A percentile compares a stretch with the other conserved stretches of the same genome.
These are phyloP conservation scores for Melipona quadrifasciata DNA, from an alignment of 1,140 invertebrate genomes.

Conservation along the genomic window DNA sequence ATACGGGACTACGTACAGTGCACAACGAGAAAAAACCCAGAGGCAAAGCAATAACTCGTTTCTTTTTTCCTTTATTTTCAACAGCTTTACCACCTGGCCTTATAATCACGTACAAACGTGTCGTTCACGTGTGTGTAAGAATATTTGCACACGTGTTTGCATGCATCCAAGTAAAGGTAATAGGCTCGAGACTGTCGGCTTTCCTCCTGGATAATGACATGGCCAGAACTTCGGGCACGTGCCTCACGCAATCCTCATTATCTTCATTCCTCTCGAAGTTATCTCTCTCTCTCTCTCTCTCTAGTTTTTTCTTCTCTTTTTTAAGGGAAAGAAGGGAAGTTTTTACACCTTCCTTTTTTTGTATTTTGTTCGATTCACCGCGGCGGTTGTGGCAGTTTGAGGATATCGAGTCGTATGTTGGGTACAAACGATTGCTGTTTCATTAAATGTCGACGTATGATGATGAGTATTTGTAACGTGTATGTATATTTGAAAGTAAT, in stretches of 20 bases:
- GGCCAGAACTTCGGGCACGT: slow-evolving; percentile 76
- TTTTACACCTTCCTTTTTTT: not conserved
- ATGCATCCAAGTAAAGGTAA: slow-evolving; percentile 65
- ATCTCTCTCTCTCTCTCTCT: not conserved
- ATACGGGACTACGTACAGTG: not conserved
- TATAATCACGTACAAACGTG: slow-evolving; percentile 10
- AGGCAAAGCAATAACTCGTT: slow-evolving; percentile 25
- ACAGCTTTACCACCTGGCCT: slow-evolving; percentile 19
- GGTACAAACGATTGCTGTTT: not conserved
- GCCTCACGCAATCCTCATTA: slow-evolving; percentile 80
- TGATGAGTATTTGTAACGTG: not conserved
- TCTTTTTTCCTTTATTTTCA: slow-evolving; percentile 11
- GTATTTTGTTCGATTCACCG: slow-evolving; percentile 9
- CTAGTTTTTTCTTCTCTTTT: slow-evolving; percentile 51
- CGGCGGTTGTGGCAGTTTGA: not conserved
- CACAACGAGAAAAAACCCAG: not conserved
- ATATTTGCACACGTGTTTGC: slow-evolving; percentile 55
- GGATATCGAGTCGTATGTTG: not conserved
- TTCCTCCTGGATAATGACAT: slow-evolving; percentile 76
- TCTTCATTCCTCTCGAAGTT: slow-evolving; percentile 59
- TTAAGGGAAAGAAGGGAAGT: not conserved
- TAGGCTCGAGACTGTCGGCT: slow-evolving; percentile 63
- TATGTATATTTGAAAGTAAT: not conserved
- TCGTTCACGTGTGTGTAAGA: slow-evolving; percentile 38
- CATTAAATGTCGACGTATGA: not conserved